Base-by-base conservation (phyloP, 2,113 vertebrate genomes). In the Phocoena sinus region DNA sequence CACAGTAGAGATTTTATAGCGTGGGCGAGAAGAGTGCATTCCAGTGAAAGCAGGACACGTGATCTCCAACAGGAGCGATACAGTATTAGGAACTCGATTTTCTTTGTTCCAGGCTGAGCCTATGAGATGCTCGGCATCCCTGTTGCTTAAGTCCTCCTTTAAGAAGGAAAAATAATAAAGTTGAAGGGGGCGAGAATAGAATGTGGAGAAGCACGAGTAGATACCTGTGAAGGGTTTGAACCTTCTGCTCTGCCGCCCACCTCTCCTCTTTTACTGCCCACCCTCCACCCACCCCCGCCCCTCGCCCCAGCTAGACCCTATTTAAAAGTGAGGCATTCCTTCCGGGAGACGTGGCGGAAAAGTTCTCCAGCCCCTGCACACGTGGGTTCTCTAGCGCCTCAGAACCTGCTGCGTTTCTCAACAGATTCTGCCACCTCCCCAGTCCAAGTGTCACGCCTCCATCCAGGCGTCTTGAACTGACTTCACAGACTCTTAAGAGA, bases 71-170 rank as follows among this genome's bases (percentile, higher is more conserved):
- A 25, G 25, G 83, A 89, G 95, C 96, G 94, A 95, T 47, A 79
- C 97, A 85, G 97, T 95, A 81, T 96, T 97, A 90, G 97, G 96
- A 96, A 97, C 92, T 93, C 65, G 96, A 23, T 94, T 98, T 96
- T 97, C 95, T 98, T 98, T 98, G 96, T 98, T 98, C 90, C 95
- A 93, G 87, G 28, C 96, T 89, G 84, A 97, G 93, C 96, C 96
- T 97, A 50, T 96, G 92, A 96, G 93, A 82, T 79, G 95, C 83
- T 97, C n/a, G 21, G 89, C 67, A 86, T 91, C 56, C 87, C 21
- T 60, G 44, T 41, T 76, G 89, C 95, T 92, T 36, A 91, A 96
- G n/a, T 80, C 96, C n/a, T 81, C 33, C 47, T 50, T 12, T 62
- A 74, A 91, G 44, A 53, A n/a, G 14, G 68, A 21, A 62, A 80